phyloP scores from a whole-genome alignment of 2,113 vertebrate genomes.

The Nymphicus hollandicus region DNA sequence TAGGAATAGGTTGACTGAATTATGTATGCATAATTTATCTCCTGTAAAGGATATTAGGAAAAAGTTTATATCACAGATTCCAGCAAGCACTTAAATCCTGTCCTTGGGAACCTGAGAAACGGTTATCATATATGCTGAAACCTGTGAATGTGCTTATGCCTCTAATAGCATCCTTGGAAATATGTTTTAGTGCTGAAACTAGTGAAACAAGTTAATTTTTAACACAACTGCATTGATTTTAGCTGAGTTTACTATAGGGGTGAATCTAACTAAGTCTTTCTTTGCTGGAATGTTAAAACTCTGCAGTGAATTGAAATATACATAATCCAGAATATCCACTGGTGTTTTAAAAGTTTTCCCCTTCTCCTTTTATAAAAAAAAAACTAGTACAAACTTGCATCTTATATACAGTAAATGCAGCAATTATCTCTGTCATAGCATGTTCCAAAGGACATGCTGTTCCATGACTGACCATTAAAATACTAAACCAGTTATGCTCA shows the following conservation, averaged over 20 bases:
- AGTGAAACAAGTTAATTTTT: not conserved
- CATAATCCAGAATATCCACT: not conserved
- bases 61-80: not conserved
- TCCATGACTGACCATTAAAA: constrained; percentile 34
- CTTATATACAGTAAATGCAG: not conserved
- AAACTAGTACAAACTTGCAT: not conserved
- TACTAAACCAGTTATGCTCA: not conserved
- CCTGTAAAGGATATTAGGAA: not conserved
- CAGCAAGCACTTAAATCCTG: not conserved
- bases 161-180: not conserved
- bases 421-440: not conserved
- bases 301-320: not conserved
- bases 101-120: not conserved
- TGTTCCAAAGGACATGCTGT: constrained; percentile 34
- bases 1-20: not conserved
- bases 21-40: not conserved
- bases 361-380: not conserved
- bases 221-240: not conserved
- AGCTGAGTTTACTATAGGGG: not conserved
- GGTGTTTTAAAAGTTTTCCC: not conserved
- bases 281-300: not conserved
- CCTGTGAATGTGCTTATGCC: not conserved
- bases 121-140: not conserved
- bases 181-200: not conserved
- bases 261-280: not conserved